Conservation (phyloP, 2,888 invertebrate genomes). For the Micropterix aruncella region DNA sequence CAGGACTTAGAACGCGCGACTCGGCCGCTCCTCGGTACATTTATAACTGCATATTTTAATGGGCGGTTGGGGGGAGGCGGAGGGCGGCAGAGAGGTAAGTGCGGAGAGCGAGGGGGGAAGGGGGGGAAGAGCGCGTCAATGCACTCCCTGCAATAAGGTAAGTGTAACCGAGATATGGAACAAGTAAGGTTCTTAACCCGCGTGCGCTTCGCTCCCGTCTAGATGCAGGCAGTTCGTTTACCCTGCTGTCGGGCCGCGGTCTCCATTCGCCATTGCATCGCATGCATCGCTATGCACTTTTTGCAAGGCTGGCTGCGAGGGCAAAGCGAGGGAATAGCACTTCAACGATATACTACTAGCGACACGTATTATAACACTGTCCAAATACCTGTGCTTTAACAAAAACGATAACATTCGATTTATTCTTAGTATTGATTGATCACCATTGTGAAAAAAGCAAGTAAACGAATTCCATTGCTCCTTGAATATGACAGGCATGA, state of each 20-base stretch:
- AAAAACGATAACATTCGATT: too few species aligned
- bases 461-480: too few species aligned
- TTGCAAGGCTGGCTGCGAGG: too few species aligned
- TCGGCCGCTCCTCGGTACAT: conserved; percentile 10
- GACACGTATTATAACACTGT: too few species aligned
- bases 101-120: conserved; percentile 31
- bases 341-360: too few species aligned
- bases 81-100: conserved; percentile 28
- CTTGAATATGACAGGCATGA: too few species aligned
- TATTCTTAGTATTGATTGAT: too few species aligned
- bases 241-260: conserved; percentile 7
- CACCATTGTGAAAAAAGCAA: too few species aligned
- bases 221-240: conserved; percentile 10
- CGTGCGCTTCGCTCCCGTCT: conserved; percentile 2
- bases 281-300: not conserved
- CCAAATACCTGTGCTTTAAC: too few species aligned
- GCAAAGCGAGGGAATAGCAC: too few species aligned
- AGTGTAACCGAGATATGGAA: conserved; percentile 13
- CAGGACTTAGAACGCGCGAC: conserved; percentile 5
- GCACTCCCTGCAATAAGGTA: conserved; percentile 7
- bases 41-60: conserved; percentile 13
- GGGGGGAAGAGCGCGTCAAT: conserved; percentile 22
- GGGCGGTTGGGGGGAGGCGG: conserved; percentile 15
- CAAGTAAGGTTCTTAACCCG: conserved; percentile 13
- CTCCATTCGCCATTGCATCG: conserved; percentile 2